Evolutionary conservation across 2,797 vertebrate species (phyloP).

Genomic region (Poliocrania exsul): DNA sequence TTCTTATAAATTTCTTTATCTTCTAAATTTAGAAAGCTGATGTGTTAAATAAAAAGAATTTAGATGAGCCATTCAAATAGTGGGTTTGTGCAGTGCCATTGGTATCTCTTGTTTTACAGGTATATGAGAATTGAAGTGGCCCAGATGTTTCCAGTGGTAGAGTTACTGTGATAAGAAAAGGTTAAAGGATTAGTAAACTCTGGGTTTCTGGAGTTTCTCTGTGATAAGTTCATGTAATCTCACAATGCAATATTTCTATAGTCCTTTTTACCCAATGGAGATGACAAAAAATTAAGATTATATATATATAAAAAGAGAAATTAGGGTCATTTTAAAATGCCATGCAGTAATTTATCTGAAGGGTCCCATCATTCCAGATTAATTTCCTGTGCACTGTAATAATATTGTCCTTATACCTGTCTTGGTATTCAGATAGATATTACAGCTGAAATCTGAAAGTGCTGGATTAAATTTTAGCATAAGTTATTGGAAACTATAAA

Average conservation of each 20-base stretch:
- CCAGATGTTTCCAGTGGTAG: neutral
- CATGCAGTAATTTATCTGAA: slow-evolving; percentile 35
- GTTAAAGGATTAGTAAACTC: neutral
- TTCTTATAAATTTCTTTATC: neutral
- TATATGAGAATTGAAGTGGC: neutral
- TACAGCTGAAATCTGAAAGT: neutral
- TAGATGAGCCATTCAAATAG: neutral
- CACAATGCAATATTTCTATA: neutral
- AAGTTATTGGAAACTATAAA: slow-evolving; percentile 63
- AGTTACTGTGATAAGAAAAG: neutral
- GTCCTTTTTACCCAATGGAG: neutral
- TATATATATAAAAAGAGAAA: slow-evolving; percentile 41
- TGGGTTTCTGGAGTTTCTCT: neutral
- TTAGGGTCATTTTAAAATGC: slow-evolving; percentile 57
- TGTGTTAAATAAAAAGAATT: neutral
- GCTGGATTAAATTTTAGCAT: slow-evolving; percentile 22
- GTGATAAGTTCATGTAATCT: neutral
- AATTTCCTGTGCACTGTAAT: slow-evolving; percentile 38
- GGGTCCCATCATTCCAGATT: slow-evolving; percentile 52
- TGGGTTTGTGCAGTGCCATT: neutral
- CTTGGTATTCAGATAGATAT: slow-evolving; percentile 46
- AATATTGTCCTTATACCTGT: slow-evolving; percentile 25
- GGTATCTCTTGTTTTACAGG: neutral
- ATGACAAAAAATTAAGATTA: slow-evolving; percentile 41
- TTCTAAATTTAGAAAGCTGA: neutral